Evolutionary conservation across 2,797 vertebrate genomes (phyloP).

Genomic region (Urosaurus nigricauda): DNA sequence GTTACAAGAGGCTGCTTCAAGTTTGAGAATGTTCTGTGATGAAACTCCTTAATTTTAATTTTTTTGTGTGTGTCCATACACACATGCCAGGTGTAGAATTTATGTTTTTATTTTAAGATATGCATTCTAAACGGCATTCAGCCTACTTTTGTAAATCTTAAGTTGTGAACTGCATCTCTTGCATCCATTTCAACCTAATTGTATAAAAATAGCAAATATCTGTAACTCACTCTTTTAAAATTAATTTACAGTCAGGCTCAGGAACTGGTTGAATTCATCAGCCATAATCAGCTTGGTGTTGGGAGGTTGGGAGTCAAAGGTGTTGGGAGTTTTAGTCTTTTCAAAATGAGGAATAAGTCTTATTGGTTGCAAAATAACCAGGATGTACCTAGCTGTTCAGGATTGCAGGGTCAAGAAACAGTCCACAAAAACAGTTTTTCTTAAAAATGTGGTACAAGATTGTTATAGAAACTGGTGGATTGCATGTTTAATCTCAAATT

Average conservation of each 20-base stretch:
- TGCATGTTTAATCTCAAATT: neutral
- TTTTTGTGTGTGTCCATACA: constrained; percentile 33
- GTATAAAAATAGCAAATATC: constrained; percentile 5
- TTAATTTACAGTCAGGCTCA: neutral
- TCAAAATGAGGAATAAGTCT: neutral
- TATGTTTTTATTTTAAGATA: constrained; percentile 4
- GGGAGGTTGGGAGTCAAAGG: too few species aligned
- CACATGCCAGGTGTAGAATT: too few species aligned
- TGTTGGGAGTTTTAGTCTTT: constrained; percentile 9
- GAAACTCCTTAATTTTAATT: constrained; percentile 48
- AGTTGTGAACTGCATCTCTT: neutral
- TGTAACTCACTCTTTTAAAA: neutral
- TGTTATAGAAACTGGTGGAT: neutral
- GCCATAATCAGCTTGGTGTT: neutral
- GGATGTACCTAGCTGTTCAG: neutral
- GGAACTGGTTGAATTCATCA: neutral
- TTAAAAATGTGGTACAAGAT: neutral
- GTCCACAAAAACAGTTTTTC: neutral
- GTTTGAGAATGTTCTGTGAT: constrained; percentile 52
- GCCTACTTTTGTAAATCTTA: neutral
- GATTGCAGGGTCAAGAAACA: neutral
- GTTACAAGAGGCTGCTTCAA: constrained; percentile 13
- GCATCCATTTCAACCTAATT: constrained; percentile 12
- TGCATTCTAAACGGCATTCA: constrained; percentile 24
- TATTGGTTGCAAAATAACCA: constrained; percentile 14